Percentiles rank a stretch among this genome's conserved stretches.
phyloP scores from a whole-genome alignment of 2,888 invertebrate genomes.

The Chorisops tibialis region DNA sequence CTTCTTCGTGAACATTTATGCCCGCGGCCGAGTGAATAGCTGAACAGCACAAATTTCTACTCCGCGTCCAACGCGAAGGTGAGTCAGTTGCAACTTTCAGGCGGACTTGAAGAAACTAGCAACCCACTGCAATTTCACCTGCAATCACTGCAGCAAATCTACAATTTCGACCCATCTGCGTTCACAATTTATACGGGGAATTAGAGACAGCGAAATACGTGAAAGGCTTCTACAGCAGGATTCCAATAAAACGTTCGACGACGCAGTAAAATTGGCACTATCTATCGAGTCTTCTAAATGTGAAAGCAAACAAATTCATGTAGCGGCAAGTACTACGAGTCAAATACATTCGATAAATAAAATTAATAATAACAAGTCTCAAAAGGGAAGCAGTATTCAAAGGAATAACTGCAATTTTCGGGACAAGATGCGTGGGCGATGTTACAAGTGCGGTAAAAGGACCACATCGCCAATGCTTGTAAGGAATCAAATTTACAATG shows the following conservation, averaged over 20 bases:
- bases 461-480: conserved; percentile 14
- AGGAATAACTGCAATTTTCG: background rate
- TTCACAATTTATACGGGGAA: too few species aligned
- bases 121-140: too few species aligned
- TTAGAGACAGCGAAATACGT: too few species aligned
- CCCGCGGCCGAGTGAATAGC: conserved; percentile 21
- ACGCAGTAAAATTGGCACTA: conserved; percentile 16
- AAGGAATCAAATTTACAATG: conserved; percentile 5
- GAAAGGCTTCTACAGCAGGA: conserved; percentile 12
- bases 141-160: too few species aligned
- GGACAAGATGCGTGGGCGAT: background rate
- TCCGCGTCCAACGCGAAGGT: too few species aligned
- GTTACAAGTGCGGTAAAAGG: background rate
- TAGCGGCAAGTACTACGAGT: background rate
- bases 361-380: background rate
- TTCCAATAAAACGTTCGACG: conserved; percentile 14
- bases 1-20: conserved; percentile 10
- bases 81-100: too few species aligned
- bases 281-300: conserved; percentile 17
- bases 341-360: background rate
- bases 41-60: conserved; percentile 24
- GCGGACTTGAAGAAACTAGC: too few species aligned
- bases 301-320: conserved; percentile 23
- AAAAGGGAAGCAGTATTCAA: background rate
- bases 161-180: too few species aligned